A percentile compares a stretch with the other conserved stretches of the same genome.
Evolutionary conservation across 1,140 invertebrate genomes (phyloP).

Genomic region (Tribolium madens): DNA sequence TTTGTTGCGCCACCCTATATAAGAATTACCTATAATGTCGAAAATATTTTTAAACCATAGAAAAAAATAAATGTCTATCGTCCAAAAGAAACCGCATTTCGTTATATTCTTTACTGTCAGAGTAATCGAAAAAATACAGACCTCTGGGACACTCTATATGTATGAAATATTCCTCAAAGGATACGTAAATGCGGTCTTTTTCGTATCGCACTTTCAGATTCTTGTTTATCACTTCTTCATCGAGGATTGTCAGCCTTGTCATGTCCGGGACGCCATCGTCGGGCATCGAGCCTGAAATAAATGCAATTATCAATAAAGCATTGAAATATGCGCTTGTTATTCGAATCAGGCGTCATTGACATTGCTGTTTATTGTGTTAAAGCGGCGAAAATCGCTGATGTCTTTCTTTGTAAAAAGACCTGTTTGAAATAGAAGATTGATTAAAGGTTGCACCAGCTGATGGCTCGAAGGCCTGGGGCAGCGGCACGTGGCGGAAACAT

Average conservation of each 20-base stretch:
- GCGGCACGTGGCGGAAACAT: conserved; percentile 41
- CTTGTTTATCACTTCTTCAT: conserved; percentile 90
- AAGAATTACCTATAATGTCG: too few species aligned
- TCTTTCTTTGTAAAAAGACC: neutral
- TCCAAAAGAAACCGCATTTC: too few species aligned
- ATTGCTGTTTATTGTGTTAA: neutral
- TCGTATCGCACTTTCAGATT: conserved; percentile 89
- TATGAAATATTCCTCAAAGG: conserved; percentile 67
- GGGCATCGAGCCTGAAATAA: conserved; percentile 68
- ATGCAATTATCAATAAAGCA: neutral
- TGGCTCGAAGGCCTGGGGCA: conserved; percentile 2
- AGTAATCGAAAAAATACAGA: too few species aligned
- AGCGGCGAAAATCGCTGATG: neutral
- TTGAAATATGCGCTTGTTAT: neutral
- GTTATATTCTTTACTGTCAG: too few species aligned
- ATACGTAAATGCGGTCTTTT: conserved; percentile 93
- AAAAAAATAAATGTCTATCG: too few species aligned
- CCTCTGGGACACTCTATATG: too few species aligned
- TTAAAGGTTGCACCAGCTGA: conserved; percentile 19
- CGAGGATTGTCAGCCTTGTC: conserved; percentile 93
- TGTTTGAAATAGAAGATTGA: conserved; percentile 2
- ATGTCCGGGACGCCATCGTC: conserved; percentile 86
- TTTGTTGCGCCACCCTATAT: too few species aligned
- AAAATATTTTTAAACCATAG: too few species aligned
- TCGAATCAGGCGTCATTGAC: neutral